Base-by-base conservation (phyloP, 2,113 vertebrate species). In the Plectropomus leopardus region DNA sequence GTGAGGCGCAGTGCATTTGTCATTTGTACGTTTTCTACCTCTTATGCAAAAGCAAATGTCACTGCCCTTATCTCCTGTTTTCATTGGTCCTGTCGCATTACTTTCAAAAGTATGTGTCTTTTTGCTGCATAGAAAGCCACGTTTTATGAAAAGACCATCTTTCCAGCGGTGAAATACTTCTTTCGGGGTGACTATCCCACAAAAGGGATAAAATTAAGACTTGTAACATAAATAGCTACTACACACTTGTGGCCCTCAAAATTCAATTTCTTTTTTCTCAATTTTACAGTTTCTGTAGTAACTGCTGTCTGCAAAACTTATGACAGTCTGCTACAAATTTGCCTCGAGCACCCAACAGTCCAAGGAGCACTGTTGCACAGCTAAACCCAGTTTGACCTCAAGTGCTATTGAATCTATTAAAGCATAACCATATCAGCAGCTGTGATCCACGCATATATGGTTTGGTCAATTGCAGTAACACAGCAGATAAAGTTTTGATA, bases 401-500 rank as follows among this genome's bases (percentile, higher is more conserved):
- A 4, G 17, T 1, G 0, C 19, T 11, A 32, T 7, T 14, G 1
- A 30, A 48, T n/a, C 8, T 23, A 32, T n/a, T 24, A 47, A 67
- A 15, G 54, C 3, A 50, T 30, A n/a, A 64, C n/a, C 21, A 54
- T 19, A 65, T 45, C 32, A 54, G 32, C 36, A 26, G 26, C 3
- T 55, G 17, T n/a, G 44, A 84, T 10, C 24, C 42, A 21, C 4
- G 11, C 30, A 34, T 7, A 48, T 9, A 17, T 47, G 15, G 28
- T 32, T 65, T 30, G 24, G 28, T 68, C n/a, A 53, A 59, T 28
- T 21, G 42, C 34, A 34, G 48, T 11, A 10, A 64, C 48, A 32
- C 8, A 32, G 51, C 4, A 42, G 55, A 66, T 54, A 8, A 65
- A 32, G 64, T 82, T 78, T 63, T 68, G 10, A 85, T 76, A 54